Percentiles rank a stretch among this genome's conserved stretches.
Evolutionary conservation across 1,140 invertebrate genomes (phyloP).

Genomic region (Oedothorax gibbosus): DNA sequence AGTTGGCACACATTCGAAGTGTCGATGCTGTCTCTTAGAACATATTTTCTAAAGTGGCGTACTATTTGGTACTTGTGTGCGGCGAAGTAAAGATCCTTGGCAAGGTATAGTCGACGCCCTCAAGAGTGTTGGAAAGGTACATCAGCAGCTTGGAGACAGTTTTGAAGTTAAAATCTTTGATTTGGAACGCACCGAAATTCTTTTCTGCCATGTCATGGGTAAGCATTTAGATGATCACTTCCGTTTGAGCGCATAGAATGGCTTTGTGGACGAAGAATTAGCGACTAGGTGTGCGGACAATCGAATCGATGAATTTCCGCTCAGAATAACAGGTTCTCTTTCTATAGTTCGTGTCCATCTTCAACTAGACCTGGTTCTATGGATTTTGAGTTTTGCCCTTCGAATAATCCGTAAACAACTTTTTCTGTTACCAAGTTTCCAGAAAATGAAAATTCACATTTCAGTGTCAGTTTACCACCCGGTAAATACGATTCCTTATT

Average conservation of each 20-base stretch:
- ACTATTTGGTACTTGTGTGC: too few species aligned
- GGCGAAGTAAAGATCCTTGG: too few species aligned
- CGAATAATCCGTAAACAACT: neutral
- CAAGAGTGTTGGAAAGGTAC: neutral
- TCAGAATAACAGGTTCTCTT: neutral
- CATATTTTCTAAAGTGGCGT: too few species aligned
- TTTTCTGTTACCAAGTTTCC: neutral
- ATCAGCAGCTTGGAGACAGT: neutral
- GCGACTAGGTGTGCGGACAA: slow-evolving; percentile 62
- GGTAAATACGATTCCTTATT: neutral
- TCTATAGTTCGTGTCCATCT: neutral
- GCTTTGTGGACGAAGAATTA: slow-evolving; percentile 66
- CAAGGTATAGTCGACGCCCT: too few species aligned
- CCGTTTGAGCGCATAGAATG: slow-evolving; percentile 66
- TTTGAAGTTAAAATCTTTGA: too few species aligned
- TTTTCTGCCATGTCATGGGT: slow-evolving; percentile 59
- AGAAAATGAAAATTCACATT: neutral
- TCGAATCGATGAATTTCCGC: slow-evolving; percentile 62
- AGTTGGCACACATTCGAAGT: too few species aligned
- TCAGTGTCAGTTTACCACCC: neutral
- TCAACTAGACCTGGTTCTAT: neutral
- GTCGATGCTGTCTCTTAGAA: too few species aligned
- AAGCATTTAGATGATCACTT: slow-evolving; percentile 68
- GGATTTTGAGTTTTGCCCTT: neutral
- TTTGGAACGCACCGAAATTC: too few species aligned